These are phyloP conservation scores for Acromyrmex heyeri DNA, from an alignment of 1,140 invertebrate genomes.

Conservation along the genomic window DNA sequence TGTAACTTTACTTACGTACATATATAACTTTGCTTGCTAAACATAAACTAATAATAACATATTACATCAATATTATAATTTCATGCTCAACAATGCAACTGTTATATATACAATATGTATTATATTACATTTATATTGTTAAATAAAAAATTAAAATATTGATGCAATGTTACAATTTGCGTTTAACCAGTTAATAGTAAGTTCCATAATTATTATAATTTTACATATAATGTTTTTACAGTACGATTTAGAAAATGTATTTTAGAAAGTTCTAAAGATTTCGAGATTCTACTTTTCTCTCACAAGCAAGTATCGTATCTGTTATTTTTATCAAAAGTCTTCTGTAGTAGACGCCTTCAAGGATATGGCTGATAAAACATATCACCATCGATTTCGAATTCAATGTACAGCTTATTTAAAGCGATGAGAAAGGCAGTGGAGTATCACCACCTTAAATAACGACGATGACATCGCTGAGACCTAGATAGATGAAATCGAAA, in stretches of 20 bases:
- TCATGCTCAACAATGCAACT: too few relatives aligned
- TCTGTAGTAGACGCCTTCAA: not conserved
- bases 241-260: not conserved
- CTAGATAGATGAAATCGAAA: constrained; percentile 54
- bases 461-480: constrained; percentile 33
- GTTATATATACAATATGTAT: too few relatives aligned
- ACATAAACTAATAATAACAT: too few relatives aligned
- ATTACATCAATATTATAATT: too few relatives aligned
- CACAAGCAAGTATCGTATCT: not conserved
- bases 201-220: too few relatives aligned
- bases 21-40: too few relatives aligned
- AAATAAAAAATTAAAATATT: too few relatives aligned
- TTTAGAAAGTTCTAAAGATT: not conserved
- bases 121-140: too few relatives aligned
- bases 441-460: constrained; percentile 48
- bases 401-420: not conserved
- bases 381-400: too few relatives aligned
- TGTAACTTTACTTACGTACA: too few relatives aligned
- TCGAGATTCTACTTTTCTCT: not conserved
- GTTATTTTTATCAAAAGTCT: not conserved
- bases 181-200: too few relatives aligned
- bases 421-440: not conserved
- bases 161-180: too few relatives aligned
- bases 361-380: not conserved
- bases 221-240: not conserved